Percentiles rank a stretch among this genome's conserved stretches.
Evolutionary conservation across 2,113 vertebrate genomes (phyloP).

Genomic region (Sus scrofa): T2T-Sscrofa CM000830.6:29749501-29750000

Average conservation of each 20-base stretch:
- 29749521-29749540: too few relatives aligned
- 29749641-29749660: too few relatives aligned
- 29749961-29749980: background rate
- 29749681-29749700: too few relatives aligned
- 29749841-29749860: background rate
- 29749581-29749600: too few relatives aligned
- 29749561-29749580: too few relatives aligned
- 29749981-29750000: background rate
- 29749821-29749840: background rate
- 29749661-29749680: too few relatives aligned
- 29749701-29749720: too few relatives aligned
- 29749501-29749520: too few relatives aligned
- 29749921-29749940: background rate
- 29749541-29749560: too few relatives aligned
- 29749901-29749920: background rate
- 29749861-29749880: background rate
- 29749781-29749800: background rate
- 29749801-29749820: background rate
- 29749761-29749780: background rate
- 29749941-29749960: background rate
- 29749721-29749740: too few relatives aligned
- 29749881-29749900: background rate
- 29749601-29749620: too few relatives aligned
- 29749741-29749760: background rate
- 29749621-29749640: too few relatives aligned